phyloP scores from a whole-genome alignment of 2,113 vertebrate genomes.

The Megaceryle maxima region DNA sequence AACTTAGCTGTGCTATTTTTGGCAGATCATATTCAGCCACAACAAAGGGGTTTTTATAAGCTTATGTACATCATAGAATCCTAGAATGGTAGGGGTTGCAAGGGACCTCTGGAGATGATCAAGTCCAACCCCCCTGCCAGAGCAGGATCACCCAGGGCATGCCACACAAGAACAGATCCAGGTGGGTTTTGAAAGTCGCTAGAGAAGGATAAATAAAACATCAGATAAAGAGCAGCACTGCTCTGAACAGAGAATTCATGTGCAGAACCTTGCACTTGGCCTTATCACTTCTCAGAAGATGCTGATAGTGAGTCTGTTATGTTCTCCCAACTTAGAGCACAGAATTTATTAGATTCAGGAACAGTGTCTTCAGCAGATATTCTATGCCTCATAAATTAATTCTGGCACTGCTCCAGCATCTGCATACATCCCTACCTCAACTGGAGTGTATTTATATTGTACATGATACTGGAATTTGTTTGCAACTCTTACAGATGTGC shows the following conservation, averaged over 20 bases:
- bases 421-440: not conserved
- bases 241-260: too few species aligned
- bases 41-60: not conserved
- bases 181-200: too few species aligned
- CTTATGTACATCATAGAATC: too few species aligned
- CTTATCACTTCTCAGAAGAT: not conserved
- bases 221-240: too few species aligned
- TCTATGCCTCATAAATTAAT: not conserved
- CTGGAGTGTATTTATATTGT: not conserved
- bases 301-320: not conserved
- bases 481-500: not conserved
- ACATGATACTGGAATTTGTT: not conserved
- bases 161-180: too few species aligned
- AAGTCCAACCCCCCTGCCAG: too few species aligned
- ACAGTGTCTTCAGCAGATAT: not conserved
- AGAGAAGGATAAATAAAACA: too few species aligned
- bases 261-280: too few species aligned
- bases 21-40: not conserved
- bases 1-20: not conserved
- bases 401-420: not conserved
- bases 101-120: too few species aligned
- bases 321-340: not conserved
- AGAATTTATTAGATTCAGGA: not conserved
- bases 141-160: too few species aligned
- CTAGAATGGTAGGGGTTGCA: too few species aligned